These are phyloP conservation scores for Paracanthobrama guichenoti DNA, from an alignment of 2,113 vertebrate species.

Conservation along the genomic window DNA sequence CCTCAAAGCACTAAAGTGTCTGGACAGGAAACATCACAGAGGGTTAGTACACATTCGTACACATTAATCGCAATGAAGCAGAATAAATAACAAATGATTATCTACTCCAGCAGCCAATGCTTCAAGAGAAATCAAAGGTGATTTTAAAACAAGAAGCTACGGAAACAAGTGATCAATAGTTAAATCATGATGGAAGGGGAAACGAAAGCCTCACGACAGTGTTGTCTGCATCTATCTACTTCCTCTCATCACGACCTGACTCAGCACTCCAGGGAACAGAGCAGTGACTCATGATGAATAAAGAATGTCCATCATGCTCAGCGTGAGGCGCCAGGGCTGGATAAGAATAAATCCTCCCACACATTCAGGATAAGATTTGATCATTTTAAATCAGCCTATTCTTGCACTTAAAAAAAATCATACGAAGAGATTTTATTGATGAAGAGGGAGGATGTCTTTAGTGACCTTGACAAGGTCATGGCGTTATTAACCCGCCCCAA, in stretches of 20 bases:
- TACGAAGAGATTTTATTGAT: neutral
- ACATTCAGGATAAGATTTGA: neutral
- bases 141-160: neutral
- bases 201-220: neutral
- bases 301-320: neutral
- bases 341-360: neutral
- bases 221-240: neutral
- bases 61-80: neutral
- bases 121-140: neutral
- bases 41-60: neutral
- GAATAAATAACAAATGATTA: neutral
- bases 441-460: neutral
- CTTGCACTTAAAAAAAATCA: neutral
- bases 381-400: neutral
- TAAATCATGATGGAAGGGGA: neutral
- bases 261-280: conserved; percentile 35
- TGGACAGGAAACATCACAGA: conserved; percentile 65
- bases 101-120: neutral
- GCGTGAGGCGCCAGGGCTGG: neutral
- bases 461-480: conserved; percentile 1
- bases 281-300: conserved; percentile 34
- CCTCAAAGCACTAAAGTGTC: conserved; percentile 92
- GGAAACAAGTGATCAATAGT: neutral
- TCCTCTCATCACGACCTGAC: conserved; percentile 21
- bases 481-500: neutral